These are phyloP conservation scores for Cephalotes varians DNA, from an alignment of 2,888 invertebrate species.

Conservation along the genomic window DNA sequence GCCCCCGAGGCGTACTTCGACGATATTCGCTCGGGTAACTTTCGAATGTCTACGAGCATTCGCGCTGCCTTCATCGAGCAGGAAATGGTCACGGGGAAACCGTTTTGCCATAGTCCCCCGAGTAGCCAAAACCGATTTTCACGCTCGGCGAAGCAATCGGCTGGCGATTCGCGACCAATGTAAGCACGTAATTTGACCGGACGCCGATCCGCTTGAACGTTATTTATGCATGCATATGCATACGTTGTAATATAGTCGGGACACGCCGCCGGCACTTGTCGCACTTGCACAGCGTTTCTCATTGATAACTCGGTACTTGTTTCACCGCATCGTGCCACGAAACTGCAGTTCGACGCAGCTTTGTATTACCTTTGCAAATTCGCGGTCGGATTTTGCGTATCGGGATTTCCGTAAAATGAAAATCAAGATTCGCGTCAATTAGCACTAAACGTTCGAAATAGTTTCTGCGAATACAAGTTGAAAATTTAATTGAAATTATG, in stretches of 20 bases:
- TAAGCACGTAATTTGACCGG: constrained; percentile 67
- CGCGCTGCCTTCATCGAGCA: constrained; percentile 59
- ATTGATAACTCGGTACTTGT: constrained; percentile 46
- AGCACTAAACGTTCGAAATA: neutral
- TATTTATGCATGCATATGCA: constrained; percentile 63
- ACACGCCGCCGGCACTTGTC: constrained; percentile 38
- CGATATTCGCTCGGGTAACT: constrained; percentile 55
- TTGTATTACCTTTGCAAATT: constrained; percentile 56
- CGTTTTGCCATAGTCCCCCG: constrained; percentile 67
- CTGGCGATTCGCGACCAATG: constrained; percentile 71
- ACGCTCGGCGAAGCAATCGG: constrained; percentile 68
- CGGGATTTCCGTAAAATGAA: constrained; percentile 10
- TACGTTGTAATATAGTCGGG: constrained; percentile 40
- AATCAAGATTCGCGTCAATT: constrained; percentile 28
- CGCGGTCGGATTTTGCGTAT: constrained; percentile 39
- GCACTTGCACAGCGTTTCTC: constrained; percentile 40
- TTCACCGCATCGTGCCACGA: constrained; percentile 23
- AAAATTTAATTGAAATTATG: neutral
- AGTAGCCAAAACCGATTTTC: constrained; percentile 73
- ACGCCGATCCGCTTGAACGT: constrained; percentile 57
- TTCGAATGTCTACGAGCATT: constrained; percentile 61
- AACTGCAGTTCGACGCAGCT: constrained; percentile 22
- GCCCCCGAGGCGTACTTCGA: constrained; percentile 29
- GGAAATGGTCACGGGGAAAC: constrained; percentile 70
- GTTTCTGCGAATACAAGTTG: neutral